Evolutionary conservation across 2,113 vertebrate species (phyloP).

Genomic region (Oreochromis tanganicae): DNA sequence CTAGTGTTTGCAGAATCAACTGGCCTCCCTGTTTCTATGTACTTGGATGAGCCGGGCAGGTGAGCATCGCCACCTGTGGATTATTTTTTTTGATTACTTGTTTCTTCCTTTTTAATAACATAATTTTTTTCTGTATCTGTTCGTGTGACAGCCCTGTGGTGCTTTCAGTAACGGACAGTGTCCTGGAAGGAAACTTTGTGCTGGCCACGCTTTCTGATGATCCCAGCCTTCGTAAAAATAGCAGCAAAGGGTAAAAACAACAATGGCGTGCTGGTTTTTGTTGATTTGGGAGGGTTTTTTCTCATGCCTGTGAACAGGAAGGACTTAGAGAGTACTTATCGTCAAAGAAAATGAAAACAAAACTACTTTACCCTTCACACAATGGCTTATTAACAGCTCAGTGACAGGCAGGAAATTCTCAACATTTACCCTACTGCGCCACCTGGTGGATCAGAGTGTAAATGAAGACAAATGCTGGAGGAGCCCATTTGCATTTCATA

Average conservation of each 20-base stretch:
- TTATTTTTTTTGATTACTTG: not conserved
- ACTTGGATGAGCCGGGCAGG: constrained; percentile 85
- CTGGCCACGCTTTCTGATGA: constrained; percentile 84
- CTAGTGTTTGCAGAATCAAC: constrained; percentile 85
- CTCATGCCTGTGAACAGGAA: not conserved
- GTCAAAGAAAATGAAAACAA: not conserved
- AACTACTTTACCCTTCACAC: not conserved
- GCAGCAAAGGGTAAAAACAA: constrained; percentile 47
- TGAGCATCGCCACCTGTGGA: constrained; percentile 20
- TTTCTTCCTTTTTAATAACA: not conserved
- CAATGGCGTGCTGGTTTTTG: not conserved
- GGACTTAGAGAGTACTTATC: not conserved
- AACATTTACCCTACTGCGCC: not conserved
- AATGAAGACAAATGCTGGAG: not conserved
- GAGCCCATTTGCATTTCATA: not conserved
- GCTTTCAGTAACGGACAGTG: constrained; percentile 78
- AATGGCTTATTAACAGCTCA: not conserved
- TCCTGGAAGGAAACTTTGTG: constrained; percentile 87
- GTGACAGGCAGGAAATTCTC: not conserved
- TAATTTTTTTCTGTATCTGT: not conserved
- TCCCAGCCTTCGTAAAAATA: constrained; percentile 20
- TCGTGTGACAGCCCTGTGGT: constrained; percentile 78
- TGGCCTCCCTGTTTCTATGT: constrained; percentile 79
- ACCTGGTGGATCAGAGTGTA: not conserved
- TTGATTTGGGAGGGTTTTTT: not conserved